These are phyloP conservation scores for Helicolenus hilgendorfi DNA, from an alignment of 2,797 vertebrate species.

Conservation along the genomic window DNA sequence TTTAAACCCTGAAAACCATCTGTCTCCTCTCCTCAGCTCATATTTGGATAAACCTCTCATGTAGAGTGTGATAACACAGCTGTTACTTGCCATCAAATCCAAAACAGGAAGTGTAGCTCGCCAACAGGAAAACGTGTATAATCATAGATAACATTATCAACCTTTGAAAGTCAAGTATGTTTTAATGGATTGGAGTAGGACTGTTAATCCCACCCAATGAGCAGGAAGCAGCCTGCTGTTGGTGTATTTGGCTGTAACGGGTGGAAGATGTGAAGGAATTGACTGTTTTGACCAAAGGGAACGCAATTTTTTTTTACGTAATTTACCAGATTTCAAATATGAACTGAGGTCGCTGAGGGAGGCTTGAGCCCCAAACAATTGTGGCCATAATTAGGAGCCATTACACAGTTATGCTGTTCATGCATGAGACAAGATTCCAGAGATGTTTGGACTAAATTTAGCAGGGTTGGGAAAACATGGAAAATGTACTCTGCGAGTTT, in stretches of 20 bases:
- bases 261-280: conserved; percentile 13
- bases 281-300: neutral
- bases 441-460: conserved; percentile 32
- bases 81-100: neutral
- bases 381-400: neutral
- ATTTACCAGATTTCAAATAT: neutral
- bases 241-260: neutral
- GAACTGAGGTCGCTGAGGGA: neutral
- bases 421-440: conserved; percentile 33
- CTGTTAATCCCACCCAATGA: neutral
- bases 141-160: conserved; percentile 73
- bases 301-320: conserved; percentile 10
- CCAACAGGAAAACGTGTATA: conserved; percentile 69
- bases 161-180: conserved; percentile 22
- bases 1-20: neutral
- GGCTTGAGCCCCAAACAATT: neutral
- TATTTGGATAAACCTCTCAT: conserved; percentile 21
- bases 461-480: conserved; percentile 2
- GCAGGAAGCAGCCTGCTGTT: neutral
- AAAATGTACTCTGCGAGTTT: neutral
- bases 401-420: neutral
- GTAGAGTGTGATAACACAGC: conserved; percentile 16
- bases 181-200: neutral
- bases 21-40: neutral
- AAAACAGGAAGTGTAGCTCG: conserved; percentile 71